phyloP scores from a whole-genome alignment of 2,113 vertebrate species.

The Melospiza georgiana region DNA sequence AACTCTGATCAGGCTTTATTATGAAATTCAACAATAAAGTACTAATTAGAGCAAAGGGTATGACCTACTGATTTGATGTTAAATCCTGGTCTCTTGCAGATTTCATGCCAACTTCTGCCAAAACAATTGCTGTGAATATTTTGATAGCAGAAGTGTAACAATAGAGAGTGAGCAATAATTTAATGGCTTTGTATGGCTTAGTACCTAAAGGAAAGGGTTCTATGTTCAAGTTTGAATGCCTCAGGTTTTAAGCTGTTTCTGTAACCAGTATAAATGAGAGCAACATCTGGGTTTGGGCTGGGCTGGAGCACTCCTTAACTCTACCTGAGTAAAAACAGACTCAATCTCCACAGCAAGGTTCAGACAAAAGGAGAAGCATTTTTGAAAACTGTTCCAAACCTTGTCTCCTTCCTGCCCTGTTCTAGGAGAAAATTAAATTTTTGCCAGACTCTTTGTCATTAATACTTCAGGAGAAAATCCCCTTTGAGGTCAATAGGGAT shows the following conservation, averaged over 20 bases:
- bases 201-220: background rate
- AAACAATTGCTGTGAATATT: background rate
- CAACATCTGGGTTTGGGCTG: background rate
- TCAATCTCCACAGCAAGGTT: background rate
- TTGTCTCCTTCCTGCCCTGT: background rate
- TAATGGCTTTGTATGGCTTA: background rate
- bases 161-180: background rate
- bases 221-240: background rate
- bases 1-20: background rate
- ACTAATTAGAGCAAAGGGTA: background rate
- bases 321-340: background rate
- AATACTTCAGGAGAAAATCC: background rate
- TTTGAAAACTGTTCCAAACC: background rate
- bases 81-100: background rate
- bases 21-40: background rate
- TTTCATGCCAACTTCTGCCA: background rate
- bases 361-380: background rate
- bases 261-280: background rate
- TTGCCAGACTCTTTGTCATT: background rate
- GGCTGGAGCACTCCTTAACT: background rate
- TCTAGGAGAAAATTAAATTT: background rate
- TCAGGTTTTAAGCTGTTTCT: background rate
- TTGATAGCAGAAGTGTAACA: background rate
- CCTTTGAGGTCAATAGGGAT: background rate
- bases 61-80: background rate